Evolutionary conservation across 2,888 invertebrate genomes (phyloP).

Genomic region (Ichneumon xanthorius): DNA sequence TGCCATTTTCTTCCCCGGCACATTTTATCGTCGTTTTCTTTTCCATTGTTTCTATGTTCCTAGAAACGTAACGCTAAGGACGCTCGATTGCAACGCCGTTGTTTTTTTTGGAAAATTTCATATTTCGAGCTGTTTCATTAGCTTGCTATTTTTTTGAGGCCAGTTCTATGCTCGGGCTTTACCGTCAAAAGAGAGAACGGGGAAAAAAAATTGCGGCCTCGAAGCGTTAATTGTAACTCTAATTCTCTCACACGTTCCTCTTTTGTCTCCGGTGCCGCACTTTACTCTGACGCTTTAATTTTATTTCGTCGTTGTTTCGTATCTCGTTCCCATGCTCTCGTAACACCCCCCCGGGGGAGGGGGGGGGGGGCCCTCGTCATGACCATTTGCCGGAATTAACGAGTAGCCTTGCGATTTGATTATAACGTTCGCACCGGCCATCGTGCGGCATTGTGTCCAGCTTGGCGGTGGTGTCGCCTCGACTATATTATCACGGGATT

Average conservation of each 20-base stretch:
- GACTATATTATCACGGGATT: background rate
- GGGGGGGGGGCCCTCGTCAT: conserved; percentile 13
- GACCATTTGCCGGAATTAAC: conserved; percentile 43
- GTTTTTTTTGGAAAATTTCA: background rate
- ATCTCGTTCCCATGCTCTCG: conserved; percentile 29
- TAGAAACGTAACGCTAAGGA: no score
- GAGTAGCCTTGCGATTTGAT: conserved; percentile 41
- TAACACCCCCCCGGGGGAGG: background rate
- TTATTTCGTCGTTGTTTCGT: conserved; percentile 1
- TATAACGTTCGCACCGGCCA: conserved; percentile 15
- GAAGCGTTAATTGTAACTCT: background rate
- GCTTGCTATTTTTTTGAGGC: background rate
- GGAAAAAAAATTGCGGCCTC: background rate
- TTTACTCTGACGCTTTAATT: background rate
- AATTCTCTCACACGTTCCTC: background rate
- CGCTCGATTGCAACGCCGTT: no score
- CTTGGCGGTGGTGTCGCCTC: conserved; percentile 2
- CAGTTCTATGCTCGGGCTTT: no score
- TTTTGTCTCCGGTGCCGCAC: background rate
- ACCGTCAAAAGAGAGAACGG: background rate
- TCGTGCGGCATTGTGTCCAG: background rate
- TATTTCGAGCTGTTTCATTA: background rate
- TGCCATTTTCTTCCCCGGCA: conserved; percentile 18
- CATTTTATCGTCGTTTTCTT: conserved; percentile 9
- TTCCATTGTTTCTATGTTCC: background rate